These are phyloP conservation scores for Crocodylus rhombifer DNA, from an alignment of 2,797 vertebrate species.

Conservation along the genomic window DNA sequence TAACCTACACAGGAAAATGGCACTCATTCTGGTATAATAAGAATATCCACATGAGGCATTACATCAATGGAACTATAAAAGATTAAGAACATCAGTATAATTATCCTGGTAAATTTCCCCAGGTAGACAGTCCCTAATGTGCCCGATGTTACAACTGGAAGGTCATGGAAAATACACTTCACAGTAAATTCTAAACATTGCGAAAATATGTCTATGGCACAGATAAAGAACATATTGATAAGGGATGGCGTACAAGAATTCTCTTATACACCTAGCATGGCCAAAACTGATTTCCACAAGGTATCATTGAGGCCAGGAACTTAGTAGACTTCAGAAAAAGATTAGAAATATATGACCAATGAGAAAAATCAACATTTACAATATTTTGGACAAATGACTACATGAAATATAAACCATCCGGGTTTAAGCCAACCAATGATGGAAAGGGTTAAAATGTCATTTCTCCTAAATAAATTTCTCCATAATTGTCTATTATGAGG, in stretches of 20 bases:
- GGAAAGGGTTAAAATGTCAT: background rate
- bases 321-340: background rate
- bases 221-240: background rate
- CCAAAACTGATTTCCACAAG: background rate
- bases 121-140: background rate
- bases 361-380: background rate
- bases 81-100: background rate
- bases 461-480: background rate
- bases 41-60: background rate
- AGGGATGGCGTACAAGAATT: fast-evolving
- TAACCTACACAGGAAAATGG: background rate
- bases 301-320: background rate
- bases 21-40: background rate
- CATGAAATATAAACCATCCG: fast-evolving
- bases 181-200: background rate
- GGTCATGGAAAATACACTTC: background rate
- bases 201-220: background rate
- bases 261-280: background rate
- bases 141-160: background rate
- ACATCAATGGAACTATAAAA: background rate
- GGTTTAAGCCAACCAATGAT: background rate
- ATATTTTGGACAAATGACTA: fast-evolving
- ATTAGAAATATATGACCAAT: background rate
- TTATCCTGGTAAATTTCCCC: background rate
- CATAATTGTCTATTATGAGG: background rate